Percentiles rank a stretch among this genome's conserved stretches.
phyloP scores from a whole-genome alignment of 2,113 vertebrate species.

The Cynocephalus volans region DNA sequence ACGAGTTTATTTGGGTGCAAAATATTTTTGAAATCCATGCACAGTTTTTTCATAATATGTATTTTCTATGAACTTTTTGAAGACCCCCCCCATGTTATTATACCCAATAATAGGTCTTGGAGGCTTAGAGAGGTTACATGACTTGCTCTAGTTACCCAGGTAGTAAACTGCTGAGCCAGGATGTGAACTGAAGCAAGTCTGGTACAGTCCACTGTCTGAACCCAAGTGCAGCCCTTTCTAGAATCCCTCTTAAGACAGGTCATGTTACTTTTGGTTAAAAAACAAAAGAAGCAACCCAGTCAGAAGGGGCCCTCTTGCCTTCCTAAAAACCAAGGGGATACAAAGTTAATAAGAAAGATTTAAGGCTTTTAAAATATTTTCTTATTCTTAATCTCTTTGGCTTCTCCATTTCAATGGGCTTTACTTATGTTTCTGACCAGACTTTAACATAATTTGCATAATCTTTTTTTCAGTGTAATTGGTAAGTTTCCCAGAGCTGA shows the following conservation, averaged over 20 bases:
- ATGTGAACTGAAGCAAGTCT: background rate
- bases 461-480: background rate
- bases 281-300: background rate
- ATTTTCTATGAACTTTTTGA: no score
- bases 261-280: background rate
- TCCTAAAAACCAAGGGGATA: background rate
- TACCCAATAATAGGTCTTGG: background rate
- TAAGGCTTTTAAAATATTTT: background rate
- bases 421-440: background rate
- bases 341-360: background rate
- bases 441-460: background rate
- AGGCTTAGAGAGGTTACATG: background rate
- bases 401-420: background rate
- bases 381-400: background rate
- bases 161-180: background rate
- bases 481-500: background rate
- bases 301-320: background rate
- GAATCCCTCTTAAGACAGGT: background rate
- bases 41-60: no score
- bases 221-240: background rate
- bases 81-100: background rate
- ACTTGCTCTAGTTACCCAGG: background rate
- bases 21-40: no score
- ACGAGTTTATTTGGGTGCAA: no score
- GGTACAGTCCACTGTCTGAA: background rate